A percentile compares a stretch with the other conserved stretches of the same genome.
These are phyloP conservation scores for Phenganax marumi DNA, from an alignment of 92 coral and sea anemone genomes.

Conservation along the genomic window DNA sequence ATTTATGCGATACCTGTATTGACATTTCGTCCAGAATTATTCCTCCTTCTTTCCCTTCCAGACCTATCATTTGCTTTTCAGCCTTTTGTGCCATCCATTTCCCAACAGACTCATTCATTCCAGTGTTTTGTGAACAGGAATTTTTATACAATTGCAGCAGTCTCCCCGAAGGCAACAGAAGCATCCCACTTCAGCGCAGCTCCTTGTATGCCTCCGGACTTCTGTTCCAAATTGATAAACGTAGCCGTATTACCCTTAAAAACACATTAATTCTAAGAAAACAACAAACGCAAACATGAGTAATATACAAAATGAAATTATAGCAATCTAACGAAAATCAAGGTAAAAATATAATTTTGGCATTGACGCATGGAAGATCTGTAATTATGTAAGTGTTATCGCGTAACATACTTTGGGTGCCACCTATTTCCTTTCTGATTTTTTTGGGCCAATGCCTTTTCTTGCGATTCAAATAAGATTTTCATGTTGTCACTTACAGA, in stretches of 20 bases:
- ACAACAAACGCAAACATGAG: no score
- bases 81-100: conserved; percentile 47
- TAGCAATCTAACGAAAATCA: no score
- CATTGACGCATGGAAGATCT: no score
- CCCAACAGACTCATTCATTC: conserved; percentile 32
- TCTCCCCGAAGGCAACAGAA: conserved; percentile 50
- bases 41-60: conserved; percentile 44
- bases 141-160: conserved; percentile 38
- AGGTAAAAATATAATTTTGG: no score
- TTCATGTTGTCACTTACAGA: conserved; percentile 34
- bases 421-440: no score
- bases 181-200: conserved; percentile 46
- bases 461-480: conserved; percentile 44
- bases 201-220: conserved; percentile 61
- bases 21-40: conserved; percentile 52
- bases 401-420: no score
- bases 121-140: conserved; percentile 43
- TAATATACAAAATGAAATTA: no score
- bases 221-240: conserved; percentile 58
- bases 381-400: background rate
- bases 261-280: background rate
- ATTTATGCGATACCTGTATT: conserved; percentile 7
- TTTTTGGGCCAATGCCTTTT: conserved; percentile 19
- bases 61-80: conserved; percentile 23
- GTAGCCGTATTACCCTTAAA: conserved; percentile 46